Base-by-base conservation (phyloP, 2,797 vertebrate species). In the Microcaecilia unicolor region DNA sequence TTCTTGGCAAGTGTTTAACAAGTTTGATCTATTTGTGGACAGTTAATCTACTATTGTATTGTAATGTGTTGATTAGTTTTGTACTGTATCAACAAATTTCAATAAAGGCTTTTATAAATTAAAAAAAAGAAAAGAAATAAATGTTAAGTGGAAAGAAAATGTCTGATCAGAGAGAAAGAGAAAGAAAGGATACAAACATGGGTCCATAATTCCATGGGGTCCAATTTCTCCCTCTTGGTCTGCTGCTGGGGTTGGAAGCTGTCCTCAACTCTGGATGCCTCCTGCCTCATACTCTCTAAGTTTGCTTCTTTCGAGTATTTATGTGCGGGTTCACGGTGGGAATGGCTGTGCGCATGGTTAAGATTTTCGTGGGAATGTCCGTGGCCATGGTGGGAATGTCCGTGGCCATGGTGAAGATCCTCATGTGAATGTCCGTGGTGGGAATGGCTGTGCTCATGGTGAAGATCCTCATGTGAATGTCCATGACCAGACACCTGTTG, bases 131-230 rank as follows among this genome's bases (percentile, higher is more conserved):
- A n/a, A n/a, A n/a, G n/a, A n/a, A n/a, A n/a, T n/a, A n/a, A n/a
- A n/a, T n/a, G n/a, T n/a, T n/a, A n/a, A n/a, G n/a, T n/a, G n/a
- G n/a, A n/a, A n/a, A n/a, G n/a, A n/a, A n/a, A n/a, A n/a, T n/a
- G n/a, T n/a, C n/a, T n/a, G n/a, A n/a, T n/a, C n/a, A n/a, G n/a
- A n/a, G n/a, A n/a, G n/a, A n/a, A n/a, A n/a, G n/a, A n/a, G n/a
- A n/a, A n/a, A n/a, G n/a, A 11, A 14, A 10, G 9, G 16, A 16
- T 13, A 57, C 74, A 76, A 54, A 94, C 90, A 74, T 96, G 90
- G 21, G 70, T 81, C 91, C 92, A 94, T 9, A 94, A 82, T 47
- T 84, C 78, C 58, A 89, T 13, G 9, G 52, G 48, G 63, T 83
- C 74, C 48, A 86, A 70, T 56, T 73, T 83, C 46, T 69, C 60